These are phyloP conservation scores for Cherax quadricarinatus DNA, from an alignment of 1,140 invertebrate species.

Conservation along the genomic window DNA sequence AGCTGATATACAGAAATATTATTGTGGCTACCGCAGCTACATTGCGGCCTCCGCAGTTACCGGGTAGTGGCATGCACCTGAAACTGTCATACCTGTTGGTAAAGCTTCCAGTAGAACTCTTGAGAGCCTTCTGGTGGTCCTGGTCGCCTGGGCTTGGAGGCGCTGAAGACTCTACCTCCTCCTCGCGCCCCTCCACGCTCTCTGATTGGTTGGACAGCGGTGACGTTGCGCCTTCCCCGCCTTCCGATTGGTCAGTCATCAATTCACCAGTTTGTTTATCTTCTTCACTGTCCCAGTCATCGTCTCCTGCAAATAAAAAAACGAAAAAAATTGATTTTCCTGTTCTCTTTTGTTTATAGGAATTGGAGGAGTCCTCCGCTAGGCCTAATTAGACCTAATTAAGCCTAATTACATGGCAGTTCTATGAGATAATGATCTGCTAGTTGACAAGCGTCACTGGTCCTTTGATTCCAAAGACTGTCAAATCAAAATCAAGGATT, in stretches of 20 bases:
- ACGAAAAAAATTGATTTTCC: background rate
- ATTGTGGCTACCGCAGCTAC: too few species aligned
- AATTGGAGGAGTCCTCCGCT: too few species aligned
- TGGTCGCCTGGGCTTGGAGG: constrained; percentile 36
- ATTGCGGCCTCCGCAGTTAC: too few species aligned
- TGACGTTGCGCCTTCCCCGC: constrained; percentile 53
- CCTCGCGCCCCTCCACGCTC: background rate
- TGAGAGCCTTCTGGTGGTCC: constrained; percentile 41
- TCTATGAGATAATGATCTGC: too few species aligned
- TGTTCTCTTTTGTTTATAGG: too few species aligned
- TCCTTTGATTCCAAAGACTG: too few species aligned
- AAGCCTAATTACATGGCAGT: too few species aligned
- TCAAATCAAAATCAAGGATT: too few species aligned
- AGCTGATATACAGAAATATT: too few species aligned
- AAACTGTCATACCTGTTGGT: constrained; percentile 23
- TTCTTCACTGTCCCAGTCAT: constrained; percentile 45
- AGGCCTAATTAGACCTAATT: too few species aligned
- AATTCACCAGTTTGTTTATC: constrained; percentile 41
- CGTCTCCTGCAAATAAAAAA: constrained; percentile 36
- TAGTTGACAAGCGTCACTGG: too few species aligned
- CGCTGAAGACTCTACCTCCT: constrained; percentile 9
- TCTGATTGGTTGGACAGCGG: constrained; percentile 50
- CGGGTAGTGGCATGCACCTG: background rate
- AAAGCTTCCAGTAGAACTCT: constrained; percentile 13
- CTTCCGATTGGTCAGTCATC: constrained; percentile 57